These are phyloP conservation scores for Hartigia nigra DNA, from an alignment of 2,888 invertebrate genomes.

Conservation along the genomic window DNA sequence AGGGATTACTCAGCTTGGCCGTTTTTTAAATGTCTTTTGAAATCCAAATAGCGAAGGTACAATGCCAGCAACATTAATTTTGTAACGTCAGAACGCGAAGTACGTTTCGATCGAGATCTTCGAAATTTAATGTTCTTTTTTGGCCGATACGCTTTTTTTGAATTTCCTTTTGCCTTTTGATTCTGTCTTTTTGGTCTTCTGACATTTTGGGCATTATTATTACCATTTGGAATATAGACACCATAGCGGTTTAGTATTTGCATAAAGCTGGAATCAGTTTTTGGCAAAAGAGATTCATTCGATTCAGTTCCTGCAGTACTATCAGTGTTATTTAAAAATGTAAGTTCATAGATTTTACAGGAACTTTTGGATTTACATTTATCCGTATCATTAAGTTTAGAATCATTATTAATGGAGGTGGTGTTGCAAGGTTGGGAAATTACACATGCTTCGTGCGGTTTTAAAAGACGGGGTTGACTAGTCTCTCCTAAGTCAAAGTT, in stretches of 20 bases:
- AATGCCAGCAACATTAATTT: slow-evolving; percentile 53
- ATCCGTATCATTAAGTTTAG: not conserved
- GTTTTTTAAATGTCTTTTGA: slow-evolving; percentile 35
- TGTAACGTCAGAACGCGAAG: slow-evolving; percentile 18
- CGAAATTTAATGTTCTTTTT: slow-evolving; percentile 10
- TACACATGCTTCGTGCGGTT: not conserved
- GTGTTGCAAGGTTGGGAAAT: not conserved
- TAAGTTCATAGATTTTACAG: not conserved
- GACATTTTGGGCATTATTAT: slow-evolving; percentile 9
- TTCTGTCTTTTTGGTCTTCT: slow-evolving; percentile 5
- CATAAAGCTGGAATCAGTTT: not conserved
- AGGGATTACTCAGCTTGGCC: not conserved
- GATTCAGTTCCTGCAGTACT: not conserved
- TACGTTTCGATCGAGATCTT: not conserved
- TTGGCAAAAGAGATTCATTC: not conserved
- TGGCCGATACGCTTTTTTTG: not conserved
- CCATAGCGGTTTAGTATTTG: slow-evolving; percentile 16
- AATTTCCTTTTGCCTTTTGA: not conserved
- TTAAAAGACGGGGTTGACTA: not conserved
- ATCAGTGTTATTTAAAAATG: not conserved
- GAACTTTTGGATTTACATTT: not conserved
- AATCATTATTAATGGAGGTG: not conserved
- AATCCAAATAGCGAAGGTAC: slow-evolving; percentile 48
- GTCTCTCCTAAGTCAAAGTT: slow-evolving; percentile 15
- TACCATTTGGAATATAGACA: slow-evolving; percentile 10